Evolutionary conservation across 1,140 invertebrate species (phyloP).

Genomic region (Philopotamus ludificatus): DNA sequence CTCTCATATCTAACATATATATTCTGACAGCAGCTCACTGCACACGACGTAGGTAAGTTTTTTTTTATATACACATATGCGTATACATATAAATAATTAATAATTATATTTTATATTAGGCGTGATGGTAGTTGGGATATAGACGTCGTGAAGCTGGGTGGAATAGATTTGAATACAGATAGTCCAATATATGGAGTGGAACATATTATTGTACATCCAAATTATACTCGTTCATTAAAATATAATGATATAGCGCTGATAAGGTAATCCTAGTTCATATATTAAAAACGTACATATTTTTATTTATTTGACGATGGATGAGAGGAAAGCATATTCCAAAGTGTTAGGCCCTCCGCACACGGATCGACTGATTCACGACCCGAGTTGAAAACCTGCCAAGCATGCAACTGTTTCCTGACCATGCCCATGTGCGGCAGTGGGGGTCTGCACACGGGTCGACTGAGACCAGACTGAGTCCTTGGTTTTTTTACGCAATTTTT

Average conservation of each 20-base stretch:
- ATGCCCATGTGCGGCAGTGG: too few species aligned
- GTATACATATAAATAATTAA: not conserved
- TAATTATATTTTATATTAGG: not conserved
- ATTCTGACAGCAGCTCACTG: conserved; percentile 50
- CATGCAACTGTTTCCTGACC: not conserved
- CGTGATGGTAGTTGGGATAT: not conserved
- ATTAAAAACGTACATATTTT: too few species aligned
- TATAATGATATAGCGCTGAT: conserved; percentile 27
- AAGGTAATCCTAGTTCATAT: conserved; percentile 4
- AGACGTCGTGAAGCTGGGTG: not conserved
- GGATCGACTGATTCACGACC: not conserved
- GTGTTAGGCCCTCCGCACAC: not conserved
- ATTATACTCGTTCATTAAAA: conserved; percentile 14
- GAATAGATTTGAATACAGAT: conserved; percentile 8
- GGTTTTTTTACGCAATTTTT: too few species aligned
- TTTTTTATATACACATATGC: not conserved
- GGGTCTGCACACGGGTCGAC: too few species aligned
- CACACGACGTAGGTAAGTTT: conserved; percentile 41
- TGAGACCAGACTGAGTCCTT: too few species aligned
- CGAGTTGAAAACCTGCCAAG: not conserved
- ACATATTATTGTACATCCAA: conserved; percentile 12
- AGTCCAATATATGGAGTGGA: too few species aligned
- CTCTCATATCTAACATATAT: conserved; percentile 44
- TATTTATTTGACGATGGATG: too few species aligned
- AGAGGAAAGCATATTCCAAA: too few species aligned